phyloP scores from a whole-genome alignment of 1,140 invertebrate species.

The Drosophila bipectinata region DNA sequence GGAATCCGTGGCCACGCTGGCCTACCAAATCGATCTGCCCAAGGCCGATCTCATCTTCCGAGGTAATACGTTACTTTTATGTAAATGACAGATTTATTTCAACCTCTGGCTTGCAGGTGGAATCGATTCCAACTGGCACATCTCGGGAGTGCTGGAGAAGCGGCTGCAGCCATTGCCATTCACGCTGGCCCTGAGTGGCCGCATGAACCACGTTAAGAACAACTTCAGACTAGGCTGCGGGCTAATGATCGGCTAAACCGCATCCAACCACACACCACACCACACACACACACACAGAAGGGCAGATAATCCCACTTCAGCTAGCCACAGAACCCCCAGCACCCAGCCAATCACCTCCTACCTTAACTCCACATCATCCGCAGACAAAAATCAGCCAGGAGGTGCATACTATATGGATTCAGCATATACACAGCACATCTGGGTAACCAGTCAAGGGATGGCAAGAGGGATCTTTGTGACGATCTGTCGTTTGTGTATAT shows the following conservation, averaged over 20 bases:
- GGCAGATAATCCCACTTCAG: constrained; percentile 17
- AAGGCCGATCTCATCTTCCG: constrained; percentile 97
- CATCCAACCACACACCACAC: constrained; percentile 1
- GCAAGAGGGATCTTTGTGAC: constrained; percentile 31
- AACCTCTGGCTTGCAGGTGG: constrained; percentile 87
- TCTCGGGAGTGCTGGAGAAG: constrained; percentile 97
- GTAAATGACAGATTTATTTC: neutral
- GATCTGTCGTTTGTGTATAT: constrained; percentile 36
- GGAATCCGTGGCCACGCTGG: constrained; percentile 96
- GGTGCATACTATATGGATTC: constrained; percentile 1
- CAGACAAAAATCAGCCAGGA: constrained; percentile 21
- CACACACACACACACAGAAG: neutral
- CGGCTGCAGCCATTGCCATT: constrained; percentile 96
- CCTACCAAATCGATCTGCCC: constrained; percentile 98
- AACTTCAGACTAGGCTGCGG: constrained; percentile 95
- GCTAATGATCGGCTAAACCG: constrained; percentile 91
- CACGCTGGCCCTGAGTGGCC: constrained; percentile 95
- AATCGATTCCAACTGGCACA: constrained; percentile 97
- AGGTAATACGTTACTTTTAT: constrained; percentile 86
- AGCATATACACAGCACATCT: constrained; percentile 18
- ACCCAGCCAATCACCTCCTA: constrained; percentile 12
- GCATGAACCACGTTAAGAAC: constrained; percentile 95
- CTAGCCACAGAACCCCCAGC: constrained; percentile 18
- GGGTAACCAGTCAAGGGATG: constrained; percentile 1
- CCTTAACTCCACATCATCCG: constrained; percentile 22